Conservation (phyloP, 2,888 invertebrate species). For the Cosmia pyralina region DNA sequence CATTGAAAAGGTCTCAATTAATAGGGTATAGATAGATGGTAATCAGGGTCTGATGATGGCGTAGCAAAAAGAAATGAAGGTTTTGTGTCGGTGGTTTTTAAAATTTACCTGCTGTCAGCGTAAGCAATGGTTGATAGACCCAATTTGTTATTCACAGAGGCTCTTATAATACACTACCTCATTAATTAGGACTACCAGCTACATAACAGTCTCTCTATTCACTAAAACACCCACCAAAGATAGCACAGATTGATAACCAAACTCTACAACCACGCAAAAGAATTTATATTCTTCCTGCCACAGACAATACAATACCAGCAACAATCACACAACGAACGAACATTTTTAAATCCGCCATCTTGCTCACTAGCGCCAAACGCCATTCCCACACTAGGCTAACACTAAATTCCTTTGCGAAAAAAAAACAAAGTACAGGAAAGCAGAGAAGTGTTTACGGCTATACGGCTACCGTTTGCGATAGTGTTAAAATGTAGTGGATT, state of each 20-base stretch:
- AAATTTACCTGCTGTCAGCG: too few species aligned
- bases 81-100: too few species aligned
- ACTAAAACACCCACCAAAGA: constrained; percentile 29
- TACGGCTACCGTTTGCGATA: constrained; percentile 72
- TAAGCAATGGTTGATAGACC: too few species aligned
- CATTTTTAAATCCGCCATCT: constrained; percentile 54
- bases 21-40: too few species aligned
- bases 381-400: constrained; percentile 56
- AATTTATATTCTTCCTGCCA: constrained; percentile 49
- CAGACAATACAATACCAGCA: constrained; percentile 36
- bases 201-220: not conserved
- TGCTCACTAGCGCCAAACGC: constrained; percentile 44
- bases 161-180: too few species aligned
- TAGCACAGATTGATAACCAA: constrained; percentile 31
- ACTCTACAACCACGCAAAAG: constrained; percentile 23
- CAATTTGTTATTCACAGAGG: too few species aligned
- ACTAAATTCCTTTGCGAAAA: constrained; percentile 69
- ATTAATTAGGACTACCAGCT: too few species aligned
- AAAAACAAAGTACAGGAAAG: constrained; percentile 79
- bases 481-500: constrained; percentile 64
- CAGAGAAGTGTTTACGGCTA: constrained; percentile 83
- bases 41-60: too few species aligned
- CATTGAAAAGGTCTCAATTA: too few species aligned
- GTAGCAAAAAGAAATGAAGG: too few species aligned
- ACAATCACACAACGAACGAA: constrained; percentile 9